Base-by-base conservation (phyloP, 2,888 invertebrate genomes). In the Andrena dorsata region DNA sequence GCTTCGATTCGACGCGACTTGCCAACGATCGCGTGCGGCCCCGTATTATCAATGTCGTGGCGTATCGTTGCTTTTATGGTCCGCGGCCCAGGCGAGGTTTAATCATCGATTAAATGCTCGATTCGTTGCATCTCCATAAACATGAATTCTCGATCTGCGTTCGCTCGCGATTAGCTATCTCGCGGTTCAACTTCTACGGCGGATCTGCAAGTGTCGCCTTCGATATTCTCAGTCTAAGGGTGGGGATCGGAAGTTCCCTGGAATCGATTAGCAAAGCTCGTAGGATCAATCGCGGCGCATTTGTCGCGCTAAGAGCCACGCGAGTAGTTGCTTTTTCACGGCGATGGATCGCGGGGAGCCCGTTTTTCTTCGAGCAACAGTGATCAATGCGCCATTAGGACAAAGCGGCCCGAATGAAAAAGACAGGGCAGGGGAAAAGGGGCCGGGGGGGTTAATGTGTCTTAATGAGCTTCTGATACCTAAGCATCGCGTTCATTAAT, bases 401-500 rank as follows among this genome's bases (percentile, higher is more conserved):
- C 76, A 73, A 76, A 68, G 51, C 53, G 58, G 28, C 35, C 65
- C 26, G 58, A 51, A 56, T 23, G 23, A 26, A 56, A 75, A 66
- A 68, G 53, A 61, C 20, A 32, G 23, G 47, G 13, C n/a, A 28
- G 41, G 6, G 53, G 28, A 20, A 78, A 73, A 76, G 70, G 47
- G 72, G 66, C 49, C 53, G 70, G 69, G 70, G 69, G 41, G 82
- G 84, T 87, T 88, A 89, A 87, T 87, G 88, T 78, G 83, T 87
- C 87, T 84, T 89, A 89, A 89, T 87, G 88, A 86, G 83, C 82
- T 76, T 73, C 71, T 74, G 83, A 86, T 87, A 71, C 80, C 76
- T 74, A 75, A 58, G 71, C 71, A 51, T 61, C 8, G 70, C 80
- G 83, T 84, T 87, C 85, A 87, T 87, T 87, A 87, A 87, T 87